phyloP scores from a whole-genome alignment of 2,888 invertebrate species.

The Harpalus rufipes region DNA sequence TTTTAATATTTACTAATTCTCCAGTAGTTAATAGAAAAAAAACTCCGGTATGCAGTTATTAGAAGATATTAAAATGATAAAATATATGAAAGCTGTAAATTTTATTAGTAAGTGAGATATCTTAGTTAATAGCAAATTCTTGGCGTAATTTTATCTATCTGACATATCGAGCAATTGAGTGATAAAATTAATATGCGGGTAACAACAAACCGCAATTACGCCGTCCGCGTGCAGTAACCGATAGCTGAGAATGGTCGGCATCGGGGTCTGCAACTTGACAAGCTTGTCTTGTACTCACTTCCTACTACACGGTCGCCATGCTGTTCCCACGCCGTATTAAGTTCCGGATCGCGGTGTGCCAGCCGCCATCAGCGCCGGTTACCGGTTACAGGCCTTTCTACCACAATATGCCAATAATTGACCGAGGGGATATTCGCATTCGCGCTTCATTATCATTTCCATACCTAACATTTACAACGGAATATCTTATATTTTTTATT shows the following conservation, averaged over 20 bases:
- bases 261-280: conserved; percentile 8
- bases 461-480: too few species aligned
- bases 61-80: too few species aligned
- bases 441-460: too few species aligned
- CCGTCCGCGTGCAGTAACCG: background rate
- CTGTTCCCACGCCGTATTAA: conserved; percentile 60
- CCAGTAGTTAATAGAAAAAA: too few species aligned
- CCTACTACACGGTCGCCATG: conserved; percentile 27
- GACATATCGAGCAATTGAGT: background rate
- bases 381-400: too few species aligned
- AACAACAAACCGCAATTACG: conserved; percentile 18
- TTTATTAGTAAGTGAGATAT: too few species aligned
- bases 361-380: background rate
- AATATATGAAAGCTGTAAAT: too few species aligned
- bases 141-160: conserved; percentile 4
- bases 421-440: too few species aligned
- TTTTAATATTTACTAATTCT: too few species aligned
- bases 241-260: conserved; percentile 22
- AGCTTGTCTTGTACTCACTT: conserved; percentile 41
- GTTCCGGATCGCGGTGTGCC: conserved; percentile 53
- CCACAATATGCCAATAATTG: too few species aligned
- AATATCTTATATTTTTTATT: too few species aligned
- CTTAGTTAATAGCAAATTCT: background rate
- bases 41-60: too few species aligned
- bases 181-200: conserved; percentile 28